A percentile compares a stretch with the other conserved stretches of the same genome.
Conservation (phyloP, 2,113 vertebrate species). For the Nerophis lumbriciformis region DNA sequence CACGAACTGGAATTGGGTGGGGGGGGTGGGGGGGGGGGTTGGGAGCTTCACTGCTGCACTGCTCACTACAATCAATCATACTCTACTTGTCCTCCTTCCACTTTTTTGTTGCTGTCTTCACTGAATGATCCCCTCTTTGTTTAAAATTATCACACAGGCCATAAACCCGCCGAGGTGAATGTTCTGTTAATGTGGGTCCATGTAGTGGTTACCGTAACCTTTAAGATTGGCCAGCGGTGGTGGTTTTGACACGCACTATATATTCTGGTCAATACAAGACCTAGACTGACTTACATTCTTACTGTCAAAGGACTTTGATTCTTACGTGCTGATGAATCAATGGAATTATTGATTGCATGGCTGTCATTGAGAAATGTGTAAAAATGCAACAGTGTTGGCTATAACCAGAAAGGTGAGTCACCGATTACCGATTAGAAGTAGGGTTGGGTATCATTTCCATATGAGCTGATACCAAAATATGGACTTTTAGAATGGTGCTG, state of each 20-base stretch:
- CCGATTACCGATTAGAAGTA: background rate
- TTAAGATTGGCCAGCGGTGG: constrained; percentile 62
- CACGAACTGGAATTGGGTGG: constrained; percentile 56
- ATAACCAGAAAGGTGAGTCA: background rate
- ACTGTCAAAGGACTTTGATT: constrained; percentile 51
- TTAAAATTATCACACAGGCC: constrained; percentile 72
- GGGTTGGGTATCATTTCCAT: too few relatives aligned
- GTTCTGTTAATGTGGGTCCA: constrained; percentile 68
- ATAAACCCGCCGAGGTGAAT: constrained; percentile 68
- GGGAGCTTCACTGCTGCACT: constrained; percentile 63
- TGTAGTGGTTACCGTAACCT: constrained; percentile 69
- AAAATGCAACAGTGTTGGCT: background rate
- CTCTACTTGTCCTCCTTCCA: constrained; percentile 66
- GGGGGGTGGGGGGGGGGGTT: constrained; percentile 12
- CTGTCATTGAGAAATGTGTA: constrained; percentile 13
- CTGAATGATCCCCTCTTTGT: constrained; percentile 66
- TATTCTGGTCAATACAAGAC: constrained; percentile 56
- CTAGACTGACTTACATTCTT: constrained; percentile 56
- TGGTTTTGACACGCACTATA: constrained; percentile 61
- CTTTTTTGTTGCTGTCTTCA: constrained; percentile 65
- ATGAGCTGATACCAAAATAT: too few relatives aligned
- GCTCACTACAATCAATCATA: constrained; percentile 66
- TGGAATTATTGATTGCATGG: constrained; percentile 22
- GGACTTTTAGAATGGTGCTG: too few relatives aligned
- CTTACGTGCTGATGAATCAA: constrained; percentile 3